Evolutionary conservation across 2,888 invertebrate genomes (phyloP).

Genomic region (Pachydiplax longipennis): DNA sequence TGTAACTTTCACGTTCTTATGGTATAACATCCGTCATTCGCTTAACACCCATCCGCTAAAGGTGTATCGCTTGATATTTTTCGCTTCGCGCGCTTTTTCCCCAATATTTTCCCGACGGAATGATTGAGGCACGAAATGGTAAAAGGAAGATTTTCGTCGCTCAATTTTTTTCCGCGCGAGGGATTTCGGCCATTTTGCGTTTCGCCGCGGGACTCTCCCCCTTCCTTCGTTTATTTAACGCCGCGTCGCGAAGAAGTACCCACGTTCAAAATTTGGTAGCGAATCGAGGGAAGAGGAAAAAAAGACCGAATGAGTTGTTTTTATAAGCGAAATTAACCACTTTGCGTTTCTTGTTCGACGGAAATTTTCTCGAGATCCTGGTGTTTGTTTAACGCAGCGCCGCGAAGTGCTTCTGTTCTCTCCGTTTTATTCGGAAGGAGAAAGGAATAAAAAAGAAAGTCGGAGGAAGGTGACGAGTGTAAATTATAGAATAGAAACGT

Average conservation of each 20-base stretch:
- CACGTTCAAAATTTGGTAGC: not conserved
- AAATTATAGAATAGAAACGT: not conserved
- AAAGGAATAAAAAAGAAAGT: not conserved
- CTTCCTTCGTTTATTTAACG: not conserved
- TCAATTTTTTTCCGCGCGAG: not conserved
- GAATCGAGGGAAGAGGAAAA: not conserved
- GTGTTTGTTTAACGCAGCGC: not conserved
- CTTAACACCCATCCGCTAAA: too few species aligned
- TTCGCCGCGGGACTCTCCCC: not conserved
- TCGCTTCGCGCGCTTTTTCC: too few species aligned
- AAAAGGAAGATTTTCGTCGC: not conserved
- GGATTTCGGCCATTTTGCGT: not conserved
- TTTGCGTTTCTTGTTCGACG: not conserved
- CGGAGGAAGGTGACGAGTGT: not conserved
- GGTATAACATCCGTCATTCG: too few species aligned
- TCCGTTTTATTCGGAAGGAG: not conserved
- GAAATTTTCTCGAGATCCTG: not conserved
- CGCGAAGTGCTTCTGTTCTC: not conserved
- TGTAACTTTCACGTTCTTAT: too few species aligned
- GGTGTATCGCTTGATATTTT: too few species aligned
- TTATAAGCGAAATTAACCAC: not conserved
- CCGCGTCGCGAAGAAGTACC: not conserved
- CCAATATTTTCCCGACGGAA: not conserved
- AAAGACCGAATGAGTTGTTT: not conserved
- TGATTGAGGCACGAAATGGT: not conserved